These are phyloP conservation scores for Thamnaconus septentrionalis DNA, from an alignment of 2,113 vertebrate species.

Conservation along the genomic window DNA sequence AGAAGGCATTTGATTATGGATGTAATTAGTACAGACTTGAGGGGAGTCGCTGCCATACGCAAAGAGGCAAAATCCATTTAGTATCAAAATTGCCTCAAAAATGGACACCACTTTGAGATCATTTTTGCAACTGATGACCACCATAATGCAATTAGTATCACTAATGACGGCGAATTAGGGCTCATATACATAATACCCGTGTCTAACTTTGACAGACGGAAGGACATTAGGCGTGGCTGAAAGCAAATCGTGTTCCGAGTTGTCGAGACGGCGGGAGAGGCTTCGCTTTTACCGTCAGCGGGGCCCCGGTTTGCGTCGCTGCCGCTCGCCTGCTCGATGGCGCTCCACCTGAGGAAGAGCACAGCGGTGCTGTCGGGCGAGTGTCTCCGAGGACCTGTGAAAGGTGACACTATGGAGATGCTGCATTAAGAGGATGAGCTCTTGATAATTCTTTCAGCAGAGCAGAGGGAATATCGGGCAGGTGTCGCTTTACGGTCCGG, in stretches of 20 bases:
- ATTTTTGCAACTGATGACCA: conserved; percentile 74
- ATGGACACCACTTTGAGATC: conserved; percentile 69
- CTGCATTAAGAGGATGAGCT: conserved; percentile 75
- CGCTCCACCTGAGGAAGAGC: conserved; percentile 43
- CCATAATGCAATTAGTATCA: conserved; percentile 67
- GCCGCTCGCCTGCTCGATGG: conserved; percentile 20
- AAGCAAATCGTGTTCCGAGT: conserved; percentile 16
- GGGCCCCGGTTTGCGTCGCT: conserved; percentile 6
- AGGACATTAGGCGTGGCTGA: conserved; percentile 51
- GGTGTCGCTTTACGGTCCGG: conserved; percentile 68
- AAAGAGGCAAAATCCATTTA: conserved; percentile 71
- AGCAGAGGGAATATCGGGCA: conserved; percentile 62
- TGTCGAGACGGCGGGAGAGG: conserved; percentile 26
- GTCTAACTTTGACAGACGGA: conserved; percentile 64
- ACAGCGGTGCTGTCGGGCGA: conserved; percentile 35
- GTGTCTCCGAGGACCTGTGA: conserved; percentile 55
- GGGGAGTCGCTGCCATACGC: conserved; percentile 62
- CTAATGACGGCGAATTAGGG: conserved; percentile 68
- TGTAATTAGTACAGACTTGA: conserved; percentile 77
- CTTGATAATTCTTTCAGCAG: conserved; percentile 76
- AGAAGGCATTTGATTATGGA: conserved; percentile 80
- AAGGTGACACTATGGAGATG: conserved; percentile 67
- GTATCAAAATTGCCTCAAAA: conserved; percentile 74
- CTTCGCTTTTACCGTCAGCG: background rate
- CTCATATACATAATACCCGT: conserved; percentile 68